Evolutionary conservation across 1,140 invertebrate genomes (phyloP), one percentile per base, ranked within the genome.

Genomic region (Temnothorax longispinosus): DNA sequence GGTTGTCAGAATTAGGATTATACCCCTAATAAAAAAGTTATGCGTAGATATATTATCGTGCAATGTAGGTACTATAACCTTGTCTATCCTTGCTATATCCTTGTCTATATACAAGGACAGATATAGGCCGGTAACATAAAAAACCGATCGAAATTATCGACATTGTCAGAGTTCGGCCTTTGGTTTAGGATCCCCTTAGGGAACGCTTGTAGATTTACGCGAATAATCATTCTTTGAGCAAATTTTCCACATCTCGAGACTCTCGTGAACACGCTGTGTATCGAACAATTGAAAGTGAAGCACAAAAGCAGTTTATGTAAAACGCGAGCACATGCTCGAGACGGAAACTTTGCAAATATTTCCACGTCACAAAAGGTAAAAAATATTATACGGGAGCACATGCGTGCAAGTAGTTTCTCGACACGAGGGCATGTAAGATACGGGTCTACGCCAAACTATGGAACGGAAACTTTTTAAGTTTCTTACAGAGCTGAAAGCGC

Each of bases 381-480:
- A 69, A 69, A 80, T 80, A 69, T 35, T 27, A 2, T 54, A 54
- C 13, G n/a, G 77, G 21, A 54, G 52, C 77, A 81, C 47, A 47
- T 71, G 77, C n/a, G 64, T 71, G 35, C 18, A 81, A 81, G 77
- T 44, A 81, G 64, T 81, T 81, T 69, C 35, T 27, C 21, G 44
- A 78, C 41, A n/a, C 60, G 41, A 10, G 44, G 3, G 76, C 44
- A 18, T 65, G 44, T 67, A 21, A 71, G 65, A 81, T 81, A 81
- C 64, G 64, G n/a, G 64, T 52, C 18, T 32, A 8, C 44, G 8
- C 38, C 44, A 6, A 50, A 52, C 47, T 78, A 41, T 18, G 44
- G 62, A 41, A 52, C n/a, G 32, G 58, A 69, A 80, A 71, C 47
- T 81, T 81, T 54, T 54, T 41, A 41, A 65, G 41, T 67, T 81